A percentile compares a stretch with the other conserved stretches of the same genome.
Evolutionary conservation across 2,113 vertebrate species (phyloP).

Genomic region (Octodon degus): DNA sequence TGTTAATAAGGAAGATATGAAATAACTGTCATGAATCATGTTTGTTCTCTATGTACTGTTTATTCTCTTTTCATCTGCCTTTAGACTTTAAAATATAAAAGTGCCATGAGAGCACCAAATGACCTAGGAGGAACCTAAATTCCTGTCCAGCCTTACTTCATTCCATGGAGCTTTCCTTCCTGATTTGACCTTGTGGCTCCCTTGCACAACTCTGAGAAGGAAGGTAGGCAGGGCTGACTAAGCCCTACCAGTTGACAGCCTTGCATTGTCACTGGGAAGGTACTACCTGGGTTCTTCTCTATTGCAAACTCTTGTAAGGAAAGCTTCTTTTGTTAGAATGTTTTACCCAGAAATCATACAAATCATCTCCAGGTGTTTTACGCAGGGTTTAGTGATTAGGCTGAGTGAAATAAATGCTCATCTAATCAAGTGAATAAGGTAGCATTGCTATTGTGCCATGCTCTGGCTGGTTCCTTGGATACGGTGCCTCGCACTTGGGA

Average conservation of each 20-base stretch:
- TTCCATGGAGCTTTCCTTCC: not conserved
- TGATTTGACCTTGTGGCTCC: not conserved
- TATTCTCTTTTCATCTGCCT: slow-evolving; percentile 17
- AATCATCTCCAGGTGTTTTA: not conserved
- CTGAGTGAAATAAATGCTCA: not conserved
- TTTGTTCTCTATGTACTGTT: not conserved
- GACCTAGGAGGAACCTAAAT: not conserved
- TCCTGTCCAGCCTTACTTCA: not conserved
- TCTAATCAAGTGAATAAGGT: not conserved
- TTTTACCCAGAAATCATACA: not conserved
- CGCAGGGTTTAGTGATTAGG: slow-evolving; percentile 12
- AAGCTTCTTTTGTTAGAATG: slow-evolving; percentile 23
- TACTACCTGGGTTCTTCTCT: not conserved
- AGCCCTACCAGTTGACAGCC: not conserved
- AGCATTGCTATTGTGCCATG: not conserved
- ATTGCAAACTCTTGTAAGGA: not conserved
- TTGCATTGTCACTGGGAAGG: not conserved
- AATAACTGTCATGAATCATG: not conserved
- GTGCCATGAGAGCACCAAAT: not conserved
- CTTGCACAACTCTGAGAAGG: not conserved
- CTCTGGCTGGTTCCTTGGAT: not conserved
- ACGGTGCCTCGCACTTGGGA: not conserved
- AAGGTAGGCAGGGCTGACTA: not conserved
- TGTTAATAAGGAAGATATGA: slow-evolving; percentile 4
- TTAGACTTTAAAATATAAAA: not conserved